These are phyloP conservation scores for Drosophila eohydei DNA, from an alignment of 2,888 invertebrate genomes.

Conservation along the genomic window DNA sequence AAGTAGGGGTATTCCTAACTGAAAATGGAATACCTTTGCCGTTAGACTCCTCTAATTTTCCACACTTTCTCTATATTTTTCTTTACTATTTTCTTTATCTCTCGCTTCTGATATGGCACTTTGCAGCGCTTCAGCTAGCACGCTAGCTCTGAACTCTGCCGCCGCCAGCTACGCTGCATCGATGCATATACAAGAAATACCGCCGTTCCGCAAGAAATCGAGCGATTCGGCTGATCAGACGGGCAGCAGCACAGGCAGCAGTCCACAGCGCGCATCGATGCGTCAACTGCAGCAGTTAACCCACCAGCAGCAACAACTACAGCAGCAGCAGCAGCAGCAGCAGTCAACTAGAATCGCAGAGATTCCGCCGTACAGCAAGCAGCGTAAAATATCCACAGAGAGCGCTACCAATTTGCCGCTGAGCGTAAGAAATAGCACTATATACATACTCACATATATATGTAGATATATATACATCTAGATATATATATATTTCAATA, in stretches of 20 bases:
- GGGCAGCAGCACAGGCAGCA: slow-evolving; percentile 82
- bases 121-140: slow-evolving; percentile 82
- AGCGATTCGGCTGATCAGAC: slow-evolving; percentile 82
- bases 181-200: slow-evolving; percentile 85
- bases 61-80: background rate
- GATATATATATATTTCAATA: background rate
- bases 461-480: background rate
- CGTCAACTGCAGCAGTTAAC: slow-evolving; percentile 58
- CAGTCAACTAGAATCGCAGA: slow-evolving; percentile 84
- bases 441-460: background rate
- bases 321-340: slow-evolving; percentile 56
- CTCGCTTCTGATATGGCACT: slow-evolving; percentile 47
- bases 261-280: slow-evolving; percentile 77
- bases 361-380: slow-evolving; percentile 86
- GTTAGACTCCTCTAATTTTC: background rate
- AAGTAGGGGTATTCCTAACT: slow-evolving; percentile 14
- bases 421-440: slow-evolving; percentile 78
- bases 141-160: slow-evolving; percentile 77
- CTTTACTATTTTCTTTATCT: slow-evolving; percentile 1
- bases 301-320: slow-evolving; percentile 62
- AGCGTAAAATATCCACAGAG: slow-evolving; percentile 86
- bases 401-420: slow-evolving; percentile 84
- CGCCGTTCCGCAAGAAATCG: slow-evolving; percentile 85
- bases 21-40: slow-evolving; percentile 15
- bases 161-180: slow-evolving; percentile 66